These are phyloP conservation scores for Boulengeromyrus knoepffleri DNA, from an alignment of 2,113 vertebrate species.

Conservation along the genomic window DNA sequence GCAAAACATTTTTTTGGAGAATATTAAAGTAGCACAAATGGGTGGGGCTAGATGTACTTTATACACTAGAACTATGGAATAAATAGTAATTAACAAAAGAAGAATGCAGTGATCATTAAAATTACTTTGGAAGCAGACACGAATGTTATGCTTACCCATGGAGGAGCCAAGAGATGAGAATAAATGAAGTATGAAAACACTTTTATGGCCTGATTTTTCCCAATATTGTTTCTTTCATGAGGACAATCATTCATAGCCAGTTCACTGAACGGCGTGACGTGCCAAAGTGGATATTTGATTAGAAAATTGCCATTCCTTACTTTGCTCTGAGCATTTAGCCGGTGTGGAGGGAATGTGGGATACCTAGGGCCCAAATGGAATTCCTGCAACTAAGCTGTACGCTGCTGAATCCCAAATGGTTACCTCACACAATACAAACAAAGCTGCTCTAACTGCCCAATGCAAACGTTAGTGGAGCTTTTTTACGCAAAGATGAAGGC, in stretches of 20 bases:
- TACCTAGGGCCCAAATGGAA: not conserved
- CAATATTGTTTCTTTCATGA: constrained; percentile 10
- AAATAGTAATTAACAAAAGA: not conserved
- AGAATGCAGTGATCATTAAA: not conserved
- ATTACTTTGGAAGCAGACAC: not conserved
- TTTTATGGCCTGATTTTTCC: constrained; percentile 4
- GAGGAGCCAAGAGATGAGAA: not conserved
- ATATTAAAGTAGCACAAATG: too few species aligned
- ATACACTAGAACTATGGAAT: not conserved
- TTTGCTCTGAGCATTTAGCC: not conserved
- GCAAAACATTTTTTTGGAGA: not conserved
- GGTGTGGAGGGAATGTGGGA: not conserved
- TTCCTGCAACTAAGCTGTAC: not conserved
- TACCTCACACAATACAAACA: not conserved
- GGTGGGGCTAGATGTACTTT: not conserved
- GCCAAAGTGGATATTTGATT: constrained; percentile 10
- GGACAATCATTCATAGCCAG: constrained; percentile 12
- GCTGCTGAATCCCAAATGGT: too few species aligned
- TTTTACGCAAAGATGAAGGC: too few species aligned
- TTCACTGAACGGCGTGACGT: not conserved
- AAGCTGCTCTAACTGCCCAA: not conserved
- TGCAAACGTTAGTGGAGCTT: not conserved
- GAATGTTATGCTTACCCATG: not conserved
- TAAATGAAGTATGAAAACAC: constrained; percentile 11
- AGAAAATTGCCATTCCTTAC: not conserved